A percentile compares a stretch with the other conserved stretches of the same genome.
phyloP scores from a whole-genome alignment of 2,888 invertebrate genomes.

The Eueremaeus valkanovi region DNA sequence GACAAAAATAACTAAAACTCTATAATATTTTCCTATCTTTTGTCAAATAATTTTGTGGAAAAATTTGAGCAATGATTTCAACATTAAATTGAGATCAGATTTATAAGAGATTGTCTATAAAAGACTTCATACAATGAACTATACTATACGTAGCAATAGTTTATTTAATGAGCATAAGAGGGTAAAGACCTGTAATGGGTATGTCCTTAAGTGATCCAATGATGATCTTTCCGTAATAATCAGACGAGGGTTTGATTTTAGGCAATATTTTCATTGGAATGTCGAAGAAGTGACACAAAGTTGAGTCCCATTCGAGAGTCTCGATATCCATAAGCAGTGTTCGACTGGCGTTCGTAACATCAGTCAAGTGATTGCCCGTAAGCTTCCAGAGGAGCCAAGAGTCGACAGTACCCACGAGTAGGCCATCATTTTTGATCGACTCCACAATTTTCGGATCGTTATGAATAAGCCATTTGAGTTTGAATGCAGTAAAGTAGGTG shows the following conservation, averaged over 20 bases:
- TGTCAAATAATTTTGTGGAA: no score
- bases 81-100: no score
- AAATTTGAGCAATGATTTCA: no score
- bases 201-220: slow-evolving; percentile 69
- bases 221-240: slow-evolving; percentile 73
- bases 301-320: slow-evolving; percentile 78
- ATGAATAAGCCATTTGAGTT: slow-evolving; percentile 87
- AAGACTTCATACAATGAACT: no score
- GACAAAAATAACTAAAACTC: no score
- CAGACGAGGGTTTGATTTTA: slow-evolving; percentile 77
- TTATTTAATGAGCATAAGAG: no score
- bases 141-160: no score
- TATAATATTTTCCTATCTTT: no score
- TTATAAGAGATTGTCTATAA: no score
- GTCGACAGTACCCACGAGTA: slow-evolving; percentile 87
- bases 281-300: slow-evolving; percentile 74
- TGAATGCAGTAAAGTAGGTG: slow-evolving; percentile 85
- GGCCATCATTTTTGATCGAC: slow-evolving; percentile 70
- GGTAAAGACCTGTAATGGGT: slow-evolving; percentile 65
- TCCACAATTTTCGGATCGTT: slow-evolving; percentile 72
- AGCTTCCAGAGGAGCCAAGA: slow-evolving; percentile 95
- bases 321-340: slow-evolving; percentile 88
- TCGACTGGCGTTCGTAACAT: slow-evolving; percentile 90
- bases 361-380: slow-evolving; percentile 80
- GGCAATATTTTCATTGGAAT: slow-evolving; percentile 74